phyloP scores from a whole-genome alignment of 2,888 invertebrate genomes.

The Drosophila falleni region DNA sequence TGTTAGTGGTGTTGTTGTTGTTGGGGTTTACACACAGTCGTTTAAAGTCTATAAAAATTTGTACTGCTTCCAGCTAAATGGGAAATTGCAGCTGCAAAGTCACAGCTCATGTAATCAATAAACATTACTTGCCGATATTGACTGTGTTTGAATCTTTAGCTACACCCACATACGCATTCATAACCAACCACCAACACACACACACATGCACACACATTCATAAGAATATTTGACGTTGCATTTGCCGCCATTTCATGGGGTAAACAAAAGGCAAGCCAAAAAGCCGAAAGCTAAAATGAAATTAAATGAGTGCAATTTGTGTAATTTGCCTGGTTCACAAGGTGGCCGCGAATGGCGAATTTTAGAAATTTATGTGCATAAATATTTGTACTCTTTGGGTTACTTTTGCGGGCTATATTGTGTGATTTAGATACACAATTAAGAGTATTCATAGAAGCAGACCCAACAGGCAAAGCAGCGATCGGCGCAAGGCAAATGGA shows the following conservation, averaged over 20 bases:
- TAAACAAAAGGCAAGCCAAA: constrained; percentile 51
- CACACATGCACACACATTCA: constrained; percentile 44
- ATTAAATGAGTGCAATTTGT: constrained; percentile 51
- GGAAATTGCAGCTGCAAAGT: constrained; percentile 16
- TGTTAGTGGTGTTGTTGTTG: constrained; percentile 7
- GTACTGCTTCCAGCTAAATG: constrained; percentile 20
- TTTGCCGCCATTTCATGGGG: constrained; percentile 49
- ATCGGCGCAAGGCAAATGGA: constrained; percentile 33
- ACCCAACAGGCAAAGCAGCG: constrained; percentile 8
- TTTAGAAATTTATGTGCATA: constrained; percentile 61
- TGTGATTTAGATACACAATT: constrained; percentile 17
- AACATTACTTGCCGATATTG: constrained; percentile 55
- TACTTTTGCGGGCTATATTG: constrained; percentile 13
- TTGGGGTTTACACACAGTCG: constrained; percentile 6
- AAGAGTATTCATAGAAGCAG: constrained; percentile 13
- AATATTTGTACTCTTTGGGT: constrained; percentile 59
- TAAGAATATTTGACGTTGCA: constrained; percentile 27
- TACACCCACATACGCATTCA: constrained; percentile 1
- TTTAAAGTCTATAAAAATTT: constrained; percentile 30
- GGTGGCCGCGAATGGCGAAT: constrained; percentile 35
- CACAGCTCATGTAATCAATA: constrained; percentile 52
- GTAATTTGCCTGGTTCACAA: constrained; percentile 43
- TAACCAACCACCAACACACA: background rate
- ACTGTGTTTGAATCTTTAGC: constrained; percentile 49
- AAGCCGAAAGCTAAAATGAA: constrained; percentile 40